Evolutionary conservation across 2,113 vertebrate genomes (phyloP), one percentile per base, ranked within the genome.

Genomic region (Oncorhynchus masou): DNA sequence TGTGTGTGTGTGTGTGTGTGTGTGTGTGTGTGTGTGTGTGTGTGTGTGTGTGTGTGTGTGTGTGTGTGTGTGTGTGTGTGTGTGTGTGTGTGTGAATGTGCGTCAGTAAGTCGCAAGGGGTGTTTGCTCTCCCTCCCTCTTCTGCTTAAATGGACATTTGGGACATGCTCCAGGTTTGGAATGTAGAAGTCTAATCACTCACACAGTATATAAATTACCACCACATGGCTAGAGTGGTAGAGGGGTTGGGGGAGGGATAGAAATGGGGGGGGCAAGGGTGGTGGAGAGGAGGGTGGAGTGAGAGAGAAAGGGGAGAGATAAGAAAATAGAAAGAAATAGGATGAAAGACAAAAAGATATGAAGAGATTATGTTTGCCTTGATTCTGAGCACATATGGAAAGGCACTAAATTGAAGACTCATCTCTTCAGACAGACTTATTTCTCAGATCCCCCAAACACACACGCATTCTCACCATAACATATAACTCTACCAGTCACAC

Each of bases 111-210:
- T 70, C 66, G 77, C 79, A 68, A 81, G 64, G 78, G 79, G 76
- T 88, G 83, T 88, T 86, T 87, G 83, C 79, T 76, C 64, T 22
- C 80, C 74, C 79, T 68, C 76, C 84, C 79, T 83, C 59, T 73
- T 77, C 72, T 71, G 64, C 62, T 76, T 79, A 83, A 87, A 85
- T 88, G 79, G 83, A 77, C 54, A 68, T 64, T 80, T 78, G 59
- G 80, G 80, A 83, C 57, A 8, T 51, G 66, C 76, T 79, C 83
- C 84, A 86, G 72, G 73, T 31, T 29, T 67, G 49, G 71, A 49
- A 70, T n/a, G 45, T 54, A 54, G 51, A 16, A 54, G 51, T 70
- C 70, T 45, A 80, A 78, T 81, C 12, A 62, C 73, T 68, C 19
- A 68, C 9, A 19, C 4, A 12, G 60, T 59, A 76, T 76, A 86